Evolutionary conservation across 1,140 invertebrate species (phyloP).

Genomic region (Aphelinus atriplicis): DNA sequence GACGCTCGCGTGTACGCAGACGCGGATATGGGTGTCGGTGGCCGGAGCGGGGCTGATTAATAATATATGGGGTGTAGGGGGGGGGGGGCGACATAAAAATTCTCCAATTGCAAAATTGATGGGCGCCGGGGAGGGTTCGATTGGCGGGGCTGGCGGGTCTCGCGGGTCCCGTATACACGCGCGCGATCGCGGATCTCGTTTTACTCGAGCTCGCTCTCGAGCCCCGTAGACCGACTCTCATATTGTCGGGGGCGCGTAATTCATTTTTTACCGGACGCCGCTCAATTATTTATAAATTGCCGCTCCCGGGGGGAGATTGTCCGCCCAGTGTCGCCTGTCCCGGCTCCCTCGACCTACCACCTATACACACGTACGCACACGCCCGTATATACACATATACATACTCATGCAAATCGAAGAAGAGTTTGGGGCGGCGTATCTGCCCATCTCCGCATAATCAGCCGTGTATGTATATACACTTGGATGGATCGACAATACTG

Average conservation of each 20-base stretch:
- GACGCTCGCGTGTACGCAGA: too few relatives aligned
- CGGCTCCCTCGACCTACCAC: too few relatives aligned
- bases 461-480: too few relatives aligned
- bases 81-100: slow-evolving; percentile 59
- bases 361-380: neutral
- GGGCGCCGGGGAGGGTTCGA: slow-evolving; percentile 45
- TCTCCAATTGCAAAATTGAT: slow-evolving; percentile 69
- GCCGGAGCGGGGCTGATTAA: slow-evolving; percentile 48
- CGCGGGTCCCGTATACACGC: slow-evolving; percentile 52
- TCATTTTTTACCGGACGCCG: slow-evolving; percentile 68
- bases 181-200: slow-evolving; percentile 51
- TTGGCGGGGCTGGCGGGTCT: slow-evolving; percentile 45
- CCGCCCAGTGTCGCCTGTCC: neutral
- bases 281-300: slow-evolving; percentile 69
- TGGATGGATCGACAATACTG: too few relatives aligned
- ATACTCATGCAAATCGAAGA: neutral
- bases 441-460: too few relatives aligned
- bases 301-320: slow-evolving; percentile 54
- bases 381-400: slow-evolving; percentile 4
- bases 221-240: slow-evolving; percentile 64
- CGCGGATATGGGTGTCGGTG: too few relatives aligned
- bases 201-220: neutral
- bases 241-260: slow-evolving; percentile 67
- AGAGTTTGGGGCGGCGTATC: too few relatives aligned
- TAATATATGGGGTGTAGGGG: slow-evolving; percentile 56